These are phyloP conservation scores for Harmothoe impar DNA, from an alignment of 2,888 invertebrate species.

Conservation along the genomic window DNA sequence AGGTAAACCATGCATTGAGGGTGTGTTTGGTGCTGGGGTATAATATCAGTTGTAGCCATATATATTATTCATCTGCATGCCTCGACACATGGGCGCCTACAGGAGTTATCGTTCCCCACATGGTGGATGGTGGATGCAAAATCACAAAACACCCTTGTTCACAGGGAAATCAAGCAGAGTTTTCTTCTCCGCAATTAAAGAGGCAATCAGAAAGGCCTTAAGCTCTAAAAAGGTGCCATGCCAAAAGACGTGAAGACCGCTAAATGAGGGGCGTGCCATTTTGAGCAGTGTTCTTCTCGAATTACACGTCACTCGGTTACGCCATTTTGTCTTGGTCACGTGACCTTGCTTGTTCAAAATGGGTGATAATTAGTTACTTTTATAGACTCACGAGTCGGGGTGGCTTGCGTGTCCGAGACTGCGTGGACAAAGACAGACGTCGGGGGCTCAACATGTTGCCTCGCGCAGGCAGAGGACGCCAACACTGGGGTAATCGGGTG, in stretches of 20 bases:
- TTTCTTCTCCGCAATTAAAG: too few species aligned
- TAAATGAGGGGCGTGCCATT: neutral
- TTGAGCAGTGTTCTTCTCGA: neutral
- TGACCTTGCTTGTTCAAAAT: slow-evolving; percentile 29
- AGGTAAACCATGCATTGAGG: too few species aligned
- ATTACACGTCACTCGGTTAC: slow-evolving; percentile 38
- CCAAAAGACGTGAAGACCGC: neutral
- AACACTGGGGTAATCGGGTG: slow-evolving; percentile 52
- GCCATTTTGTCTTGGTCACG: slow-evolving; percentile 36
- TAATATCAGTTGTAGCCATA: neutral
- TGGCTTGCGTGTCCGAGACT: slow-evolving; percentile 13
- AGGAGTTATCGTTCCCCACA: too few species aligned
- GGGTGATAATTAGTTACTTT: slow-evolving; percentile 45
- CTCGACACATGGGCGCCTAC: slow-evolving; percentile 1
- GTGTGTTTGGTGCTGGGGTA: neutral
- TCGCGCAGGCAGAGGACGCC: slow-evolving; percentile 34
- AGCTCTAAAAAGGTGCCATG: too few species aligned
- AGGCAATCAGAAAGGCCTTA: too few species aligned
- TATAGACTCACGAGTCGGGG: slow-evolving; percentile 4
- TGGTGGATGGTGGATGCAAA: neutral
- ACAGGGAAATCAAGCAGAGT: too few species aligned
- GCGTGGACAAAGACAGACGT: slow-evolving; percentile 34
- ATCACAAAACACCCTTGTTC: neutral
- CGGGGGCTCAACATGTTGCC: slow-evolving; percentile 45
- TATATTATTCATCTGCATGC: neutral